These are phyloP conservation scores for Beris morrisii DNA, from an alignment of 2,888 invertebrate genomes.

Conservation along the genomic window DNA sequence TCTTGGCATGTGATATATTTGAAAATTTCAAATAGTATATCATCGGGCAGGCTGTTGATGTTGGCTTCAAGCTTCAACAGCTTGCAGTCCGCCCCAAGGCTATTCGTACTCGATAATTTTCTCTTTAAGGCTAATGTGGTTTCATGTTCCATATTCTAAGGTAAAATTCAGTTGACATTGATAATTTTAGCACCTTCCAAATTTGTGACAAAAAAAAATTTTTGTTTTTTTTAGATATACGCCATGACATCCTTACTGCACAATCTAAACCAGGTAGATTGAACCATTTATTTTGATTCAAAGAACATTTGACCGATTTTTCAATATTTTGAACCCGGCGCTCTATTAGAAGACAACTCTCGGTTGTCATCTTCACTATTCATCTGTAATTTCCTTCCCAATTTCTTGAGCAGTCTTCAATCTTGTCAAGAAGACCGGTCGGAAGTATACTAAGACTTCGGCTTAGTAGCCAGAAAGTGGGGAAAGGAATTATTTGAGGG, in stretches of 20 bases:
- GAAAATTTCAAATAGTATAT: slow-evolving; percentile 35
- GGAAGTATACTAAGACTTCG: no score
- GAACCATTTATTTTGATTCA: no score
- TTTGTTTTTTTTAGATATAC: background rate
- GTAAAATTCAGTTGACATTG: slow-evolving; percentile 34
- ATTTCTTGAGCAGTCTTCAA: no score
- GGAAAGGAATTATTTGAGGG: no score
- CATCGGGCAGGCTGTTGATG: slow-evolving; percentile 30
- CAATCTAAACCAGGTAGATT: no score
- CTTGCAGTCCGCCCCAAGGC: slow-evolving; percentile 15
- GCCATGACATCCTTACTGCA: background rate
- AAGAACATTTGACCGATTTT: no score
- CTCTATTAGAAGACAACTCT: no score
- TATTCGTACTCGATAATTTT: slow-evolving; percentile 26
- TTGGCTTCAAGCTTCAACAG: slow-evolving; percentile 16
- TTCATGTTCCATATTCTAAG: slow-evolving; percentile 34
- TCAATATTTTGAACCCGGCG: no score
- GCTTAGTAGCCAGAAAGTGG: no score
- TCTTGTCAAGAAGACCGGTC: no score
- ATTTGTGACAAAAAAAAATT: background rate
- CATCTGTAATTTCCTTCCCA: no score
- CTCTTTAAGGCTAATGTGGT: slow-evolving; percentile 29
- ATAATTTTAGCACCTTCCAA: slow-evolving; percentile 29
- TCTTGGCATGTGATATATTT: slow-evolving; percentile 29
- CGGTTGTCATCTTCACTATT: no score